Evolutionary conservation across 2,888 invertebrate species (phyloP).

Genomic region (Oscheius sp.): DNA sequence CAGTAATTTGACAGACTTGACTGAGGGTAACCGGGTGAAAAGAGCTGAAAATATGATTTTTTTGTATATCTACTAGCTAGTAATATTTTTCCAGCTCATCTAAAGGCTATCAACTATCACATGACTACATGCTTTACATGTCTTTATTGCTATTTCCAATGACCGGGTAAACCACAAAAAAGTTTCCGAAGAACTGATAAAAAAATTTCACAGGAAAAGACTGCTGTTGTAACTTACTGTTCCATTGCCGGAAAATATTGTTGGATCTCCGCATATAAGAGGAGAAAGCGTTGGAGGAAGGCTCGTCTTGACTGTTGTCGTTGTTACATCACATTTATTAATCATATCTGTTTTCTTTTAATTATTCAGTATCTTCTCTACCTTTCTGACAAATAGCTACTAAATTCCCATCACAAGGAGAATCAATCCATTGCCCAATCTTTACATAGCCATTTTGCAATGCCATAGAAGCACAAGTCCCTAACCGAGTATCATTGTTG

Average conservation of each 20-base stretch:
- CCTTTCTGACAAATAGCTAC: conserved; percentile 14
- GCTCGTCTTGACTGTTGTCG: not conserved
- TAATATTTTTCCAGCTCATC: too few species aligned
- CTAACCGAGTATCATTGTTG: not conserved
- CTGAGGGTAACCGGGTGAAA: conserved; percentile 11
- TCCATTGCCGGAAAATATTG: not conserved
- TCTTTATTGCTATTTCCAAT: too few species aligned
- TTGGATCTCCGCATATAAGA: conserved; percentile 3
- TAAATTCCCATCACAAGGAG: conserved; percentile 2
- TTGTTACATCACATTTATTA: conserved; percentile 2
- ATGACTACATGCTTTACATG: too few species aligned
- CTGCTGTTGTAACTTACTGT: not conserved
- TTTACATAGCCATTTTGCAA: not conserved
- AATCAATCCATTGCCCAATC: conserved; percentile 15
- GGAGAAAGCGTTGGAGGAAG: not conserved
- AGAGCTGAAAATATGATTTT: conserved; percentile 20
- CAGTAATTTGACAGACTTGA: not conserved
- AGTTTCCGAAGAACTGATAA: too few species aligned
- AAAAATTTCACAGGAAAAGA: not conserved
- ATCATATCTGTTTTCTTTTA: too few species aligned
- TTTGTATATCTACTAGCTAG: too few species aligned
- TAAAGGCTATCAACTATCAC: too few species aligned
- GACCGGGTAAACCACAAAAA: too few species aligned
- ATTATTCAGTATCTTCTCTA: not conserved
- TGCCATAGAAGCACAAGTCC: conserved; percentile 18